These are phyloP conservation scores for Sisyra nigra DNA, from an alignment of 2,888 invertebrate genomes.

Conservation along the genomic window DNA sequence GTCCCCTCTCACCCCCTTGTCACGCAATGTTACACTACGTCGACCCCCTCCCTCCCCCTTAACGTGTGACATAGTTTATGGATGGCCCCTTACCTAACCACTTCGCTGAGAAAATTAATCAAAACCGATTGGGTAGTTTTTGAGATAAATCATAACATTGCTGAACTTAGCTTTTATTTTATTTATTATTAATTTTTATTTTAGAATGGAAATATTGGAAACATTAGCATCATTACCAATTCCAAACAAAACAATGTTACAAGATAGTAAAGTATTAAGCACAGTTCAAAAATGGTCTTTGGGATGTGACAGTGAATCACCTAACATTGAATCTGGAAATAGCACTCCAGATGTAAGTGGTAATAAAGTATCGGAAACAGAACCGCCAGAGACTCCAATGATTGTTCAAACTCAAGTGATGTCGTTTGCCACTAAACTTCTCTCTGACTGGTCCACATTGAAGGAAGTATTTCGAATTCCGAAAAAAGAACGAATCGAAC, in stretches of 20 bases:
- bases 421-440: constrained; percentile 41
- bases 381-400: constrained; percentile 10
- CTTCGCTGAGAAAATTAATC: too few species aligned
- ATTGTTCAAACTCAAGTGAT: constrained; percentile 29
- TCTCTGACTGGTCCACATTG: constrained; percentile 58
- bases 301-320: constrained; percentile 16
- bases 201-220: constrained; percentile 56
- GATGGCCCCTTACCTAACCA: too few species aligned
- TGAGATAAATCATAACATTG: too few species aligned
- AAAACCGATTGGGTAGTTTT: too few species aligned
- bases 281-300: constrained; percentile 74
- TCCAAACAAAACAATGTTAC: constrained; percentile 81
- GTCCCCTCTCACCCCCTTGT: too few species aligned
- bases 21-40: too few species aligned
- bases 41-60: too few species aligned
- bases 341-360: constrained; percentile 22
- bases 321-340: constrained; percentile 26
- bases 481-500: constrained; percentile 83
- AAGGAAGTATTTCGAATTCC: constrained; percentile 81
- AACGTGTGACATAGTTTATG: too few species aligned
- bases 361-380: constrained; percentile 16
- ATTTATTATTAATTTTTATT: constrained; percentile 12
- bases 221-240: constrained; percentile 78
- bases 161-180: not conserved
- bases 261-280: constrained; percentile 77